These are phyloP conservation scores for Bugula neritina DNA, from an alignment of 2,888 invertebrate species.

Conservation along the genomic window DNA sequence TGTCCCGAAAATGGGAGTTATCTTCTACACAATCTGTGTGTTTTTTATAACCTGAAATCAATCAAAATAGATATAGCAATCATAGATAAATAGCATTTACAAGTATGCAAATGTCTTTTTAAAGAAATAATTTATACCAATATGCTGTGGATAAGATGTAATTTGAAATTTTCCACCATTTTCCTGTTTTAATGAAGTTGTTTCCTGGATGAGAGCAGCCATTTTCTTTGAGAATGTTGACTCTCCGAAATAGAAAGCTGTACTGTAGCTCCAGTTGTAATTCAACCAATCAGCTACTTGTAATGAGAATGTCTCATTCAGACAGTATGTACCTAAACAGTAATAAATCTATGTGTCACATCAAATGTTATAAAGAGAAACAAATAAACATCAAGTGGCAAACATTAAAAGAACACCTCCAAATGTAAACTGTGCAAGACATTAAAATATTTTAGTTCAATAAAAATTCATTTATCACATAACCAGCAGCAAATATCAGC, in stretches of 20 bases:
- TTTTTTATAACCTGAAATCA: constrained; percentile 44
- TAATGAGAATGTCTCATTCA: constrained; percentile 43
- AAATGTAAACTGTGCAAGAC: too few species aligned
- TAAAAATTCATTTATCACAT: too few species aligned
- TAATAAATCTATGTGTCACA: too few species aligned
- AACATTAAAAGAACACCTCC: too few species aligned
- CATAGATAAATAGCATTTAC: background rate
- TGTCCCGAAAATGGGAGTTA: constrained; percentile 38
- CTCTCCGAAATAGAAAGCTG: constrained; percentile 49
- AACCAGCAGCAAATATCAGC: too few species aligned
- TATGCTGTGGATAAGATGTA: constrained; percentile 43
- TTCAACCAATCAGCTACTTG: constrained; percentile 39
- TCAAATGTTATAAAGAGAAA: too few species aligned
- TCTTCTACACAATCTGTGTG: constrained; percentile 45
- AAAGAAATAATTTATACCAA: too few species aligned
- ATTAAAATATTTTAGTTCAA: too few species aligned
- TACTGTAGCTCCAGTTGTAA: constrained; percentile 48
- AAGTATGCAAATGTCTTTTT: too few species aligned
- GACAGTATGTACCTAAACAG: constrained; percentile 42
- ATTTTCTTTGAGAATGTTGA: constrained; percentile 40
- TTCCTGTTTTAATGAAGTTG: constrained; percentile 38
- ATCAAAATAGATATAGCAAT: background rate
- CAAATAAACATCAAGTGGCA: too few species aligned
- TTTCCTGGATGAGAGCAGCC: constrained; percentile 38
- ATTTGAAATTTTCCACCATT: constrained; percentile 50